phyloP scores from a whole-genome alignment of 2,888 invertebrate species.

The Megaustenia siamemsis region DNA sequence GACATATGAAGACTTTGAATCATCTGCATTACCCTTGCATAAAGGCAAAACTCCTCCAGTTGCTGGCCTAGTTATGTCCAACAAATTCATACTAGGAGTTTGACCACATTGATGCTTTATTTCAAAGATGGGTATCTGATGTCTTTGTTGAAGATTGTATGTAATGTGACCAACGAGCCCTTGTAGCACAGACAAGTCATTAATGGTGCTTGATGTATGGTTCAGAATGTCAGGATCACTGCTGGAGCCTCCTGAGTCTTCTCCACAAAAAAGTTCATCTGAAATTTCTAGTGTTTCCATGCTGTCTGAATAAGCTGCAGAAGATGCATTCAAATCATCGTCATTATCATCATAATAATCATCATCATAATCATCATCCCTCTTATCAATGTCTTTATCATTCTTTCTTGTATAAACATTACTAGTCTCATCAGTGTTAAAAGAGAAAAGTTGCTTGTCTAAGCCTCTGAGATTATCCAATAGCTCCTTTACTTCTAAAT shows the following conservation, averaged over 20 bases:
- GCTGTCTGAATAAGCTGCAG: constrained; percentile 46
- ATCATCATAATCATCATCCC: background rate
- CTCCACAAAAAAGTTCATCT: constrained; percentile 20
- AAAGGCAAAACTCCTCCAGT: background rate
- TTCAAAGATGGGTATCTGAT: background rate
- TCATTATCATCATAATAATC: constrained; percentile 1
- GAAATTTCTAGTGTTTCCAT: constrained; percentile 38
- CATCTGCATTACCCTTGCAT: too few species aligned
- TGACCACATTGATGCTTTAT: background rate
- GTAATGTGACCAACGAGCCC: constrained; percentile 21
- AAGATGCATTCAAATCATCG: constrained; percentile 50
- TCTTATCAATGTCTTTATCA: background rate
- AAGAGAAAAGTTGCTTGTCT: background rate
- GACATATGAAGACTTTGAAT: background rate
- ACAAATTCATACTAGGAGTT: background rate
- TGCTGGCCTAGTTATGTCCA: background rate
- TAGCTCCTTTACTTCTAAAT: background rate
- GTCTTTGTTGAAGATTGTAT: constrained; percentile 11
- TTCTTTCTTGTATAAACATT: background rate
- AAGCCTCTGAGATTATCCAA: constrained; percentile 16
- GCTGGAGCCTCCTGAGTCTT: constrained; percentile 31
- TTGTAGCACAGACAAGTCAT: constrained; percentile 21
- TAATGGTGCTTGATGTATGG: constrained; percentile 44
- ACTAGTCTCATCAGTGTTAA: background rate
- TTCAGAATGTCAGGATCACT: constrained; percentile 47